phyloP scores from a whole-genome alignment of 2,888 invertebrate species.

The Campopleginae sp. region DNA sequence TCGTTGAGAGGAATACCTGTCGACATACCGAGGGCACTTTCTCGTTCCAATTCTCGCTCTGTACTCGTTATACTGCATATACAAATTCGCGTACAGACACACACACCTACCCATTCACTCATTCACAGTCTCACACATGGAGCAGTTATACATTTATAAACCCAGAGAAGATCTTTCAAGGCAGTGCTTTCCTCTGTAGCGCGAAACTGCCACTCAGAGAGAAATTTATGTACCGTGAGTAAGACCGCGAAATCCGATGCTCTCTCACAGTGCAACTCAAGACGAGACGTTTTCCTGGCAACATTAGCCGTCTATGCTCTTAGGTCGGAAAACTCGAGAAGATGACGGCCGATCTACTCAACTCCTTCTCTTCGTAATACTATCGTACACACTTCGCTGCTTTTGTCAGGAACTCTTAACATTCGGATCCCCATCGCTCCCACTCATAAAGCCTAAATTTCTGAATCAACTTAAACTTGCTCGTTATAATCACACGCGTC shows the following conservation, averaged over 20 bases:
- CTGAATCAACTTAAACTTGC: neutral
- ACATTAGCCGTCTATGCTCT: conserved; percentile 25
- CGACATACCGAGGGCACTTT: conserved; percentile 51
- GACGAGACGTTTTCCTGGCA: conserved; percentile 59
- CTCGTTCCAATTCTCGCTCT: conserved; percentile 15
- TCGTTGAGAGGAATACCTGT: conserved; percentile 59
- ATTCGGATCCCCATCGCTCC: neutral
- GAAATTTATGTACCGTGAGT: conserved; percentile 67
- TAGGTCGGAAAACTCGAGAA: conserved; percentile 49
- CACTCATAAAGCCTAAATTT: neutral
- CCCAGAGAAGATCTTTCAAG: conserved; percentile 32
- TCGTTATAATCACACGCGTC: neutral
- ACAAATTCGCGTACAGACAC: neutral
- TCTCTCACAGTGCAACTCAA: conserved; percentile 51
- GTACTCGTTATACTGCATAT: conserved; percentile 9
- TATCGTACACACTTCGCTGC: neutral
- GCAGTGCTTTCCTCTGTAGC: conserved; percentile 34
- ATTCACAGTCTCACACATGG: neutral
- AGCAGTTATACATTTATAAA: neutral
- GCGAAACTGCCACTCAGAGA: conserved; percentile 63
- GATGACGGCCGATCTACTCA: conserved; percentile 37
- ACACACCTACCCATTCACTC: too few species aligned
- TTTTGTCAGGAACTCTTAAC: neutral
- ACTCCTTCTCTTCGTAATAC: neutral
- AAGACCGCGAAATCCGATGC: conserved; percentile 68